These are phyloP conservation scores for Eurypyga helias DNA, from an alignment of 2,113 vertebrate genomes.

Conservation along the genomic window DNA sequence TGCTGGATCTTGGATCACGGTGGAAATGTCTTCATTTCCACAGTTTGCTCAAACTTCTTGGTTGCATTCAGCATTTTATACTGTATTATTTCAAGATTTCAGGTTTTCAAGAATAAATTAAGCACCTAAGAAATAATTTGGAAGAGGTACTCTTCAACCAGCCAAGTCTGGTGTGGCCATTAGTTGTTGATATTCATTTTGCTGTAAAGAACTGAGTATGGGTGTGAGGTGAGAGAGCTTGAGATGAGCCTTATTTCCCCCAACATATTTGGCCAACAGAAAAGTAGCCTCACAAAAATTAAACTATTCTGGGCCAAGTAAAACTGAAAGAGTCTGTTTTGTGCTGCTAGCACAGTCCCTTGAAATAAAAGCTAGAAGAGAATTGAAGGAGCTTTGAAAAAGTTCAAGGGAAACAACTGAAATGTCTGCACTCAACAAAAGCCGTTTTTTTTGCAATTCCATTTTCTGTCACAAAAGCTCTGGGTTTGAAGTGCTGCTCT, in stretches of 20 bases:
- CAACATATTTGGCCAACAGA: neutral
- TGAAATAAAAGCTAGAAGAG: neutral
- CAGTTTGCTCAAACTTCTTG: neutral
- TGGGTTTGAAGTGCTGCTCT: neutral
- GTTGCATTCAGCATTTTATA: neutral
- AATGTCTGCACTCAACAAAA: neutral
- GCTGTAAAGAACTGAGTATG: neutral
- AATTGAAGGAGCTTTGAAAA: neutral
- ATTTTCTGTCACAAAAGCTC: neutral
- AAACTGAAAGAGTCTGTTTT: neutral
- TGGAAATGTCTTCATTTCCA: neutral
- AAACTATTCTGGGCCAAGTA: neutral
- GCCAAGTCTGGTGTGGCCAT: neutral
- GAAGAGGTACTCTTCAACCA: neutral
- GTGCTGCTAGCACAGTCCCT: neutral
- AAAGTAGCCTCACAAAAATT: neutral
- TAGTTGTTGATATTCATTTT: neutral
- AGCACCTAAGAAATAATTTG: neutral
- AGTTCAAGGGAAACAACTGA: neutral
- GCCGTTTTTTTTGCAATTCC: neutral
- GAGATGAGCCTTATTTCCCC: neutral
- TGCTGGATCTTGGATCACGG: neutral
- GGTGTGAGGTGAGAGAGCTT: neutral
- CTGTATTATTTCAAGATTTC: neutral
- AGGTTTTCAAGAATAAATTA: neutral